A percentile compares a stretch with the other conserved stretches of the same genome.
These are phyloP conservation scores for Oreochromis tanganicae DNA, from an alignment of 2,113 vertebrate genomes.

Conservation along the genomic window DNA sequence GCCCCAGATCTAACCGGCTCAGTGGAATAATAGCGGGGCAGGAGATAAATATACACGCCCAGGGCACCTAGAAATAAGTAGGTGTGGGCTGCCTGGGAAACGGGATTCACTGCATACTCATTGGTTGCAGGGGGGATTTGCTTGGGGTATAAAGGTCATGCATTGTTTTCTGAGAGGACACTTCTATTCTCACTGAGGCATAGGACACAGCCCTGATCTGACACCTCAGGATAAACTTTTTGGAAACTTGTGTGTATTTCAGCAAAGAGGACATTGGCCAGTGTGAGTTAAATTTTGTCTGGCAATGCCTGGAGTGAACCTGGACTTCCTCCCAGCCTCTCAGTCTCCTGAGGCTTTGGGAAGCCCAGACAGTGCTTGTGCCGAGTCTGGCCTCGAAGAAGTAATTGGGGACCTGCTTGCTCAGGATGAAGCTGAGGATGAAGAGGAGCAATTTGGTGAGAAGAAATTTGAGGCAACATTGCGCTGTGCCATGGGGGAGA, in stretches of 20 bases:
- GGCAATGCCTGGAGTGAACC: slow-evolving; percentile 80
- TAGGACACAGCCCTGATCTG: background rate
- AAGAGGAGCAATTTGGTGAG: slow-evolving; percentile 26
- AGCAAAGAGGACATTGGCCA: background rate
- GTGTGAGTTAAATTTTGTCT: background rate
- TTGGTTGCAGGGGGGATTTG: slow-evolving; percentile 62
- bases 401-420: slow-evolving; percentile 62
- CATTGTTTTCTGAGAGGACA: slow-evolving; percentile 16
- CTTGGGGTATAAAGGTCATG: slow-evolving; percentile 59
- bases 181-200: background rate
- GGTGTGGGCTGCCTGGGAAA: slow-evolving; percentile 59
- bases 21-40: slow-evolving; percentile 49
- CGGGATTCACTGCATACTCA: slow-evolving; percentile 49
- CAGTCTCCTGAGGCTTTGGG: slow-evolving; percentile 17
- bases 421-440: slow-evolving; percentile 14
- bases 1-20: slow-evolving; percentile 38
- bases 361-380: slow-evolving; percentile 48
- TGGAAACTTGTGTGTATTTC: background rate
- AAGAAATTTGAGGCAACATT: slow-evolving; percentile 57
- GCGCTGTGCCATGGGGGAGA: slow-evolving; percentile 66
- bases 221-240: background rate
- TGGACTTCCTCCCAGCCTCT: slow-evolving; percentile 57
- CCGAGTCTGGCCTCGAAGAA: slow-evolving; percentile 65
- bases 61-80: slow-evolving; percentile 58
- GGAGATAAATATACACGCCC: slow-evolving; percentile 65